These are phyloP conservation scores for Anoplophora glabripennis DNA, from an alignment of 1,140 invertebrate genomes.

Conservation along the genomic window DNA sequence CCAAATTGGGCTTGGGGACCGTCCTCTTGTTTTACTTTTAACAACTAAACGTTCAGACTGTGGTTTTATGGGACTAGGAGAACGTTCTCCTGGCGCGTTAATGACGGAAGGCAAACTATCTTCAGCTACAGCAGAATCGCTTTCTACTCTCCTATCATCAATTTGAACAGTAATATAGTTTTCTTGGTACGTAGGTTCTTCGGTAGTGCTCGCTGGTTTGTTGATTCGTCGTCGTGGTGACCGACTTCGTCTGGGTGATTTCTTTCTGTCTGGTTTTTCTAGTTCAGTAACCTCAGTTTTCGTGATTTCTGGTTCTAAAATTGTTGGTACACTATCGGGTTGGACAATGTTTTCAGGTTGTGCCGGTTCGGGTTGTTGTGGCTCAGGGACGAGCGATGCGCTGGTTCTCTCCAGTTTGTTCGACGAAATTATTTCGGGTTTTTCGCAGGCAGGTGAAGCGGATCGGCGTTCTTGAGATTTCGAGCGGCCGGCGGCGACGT, in stretches of 20 bases:
- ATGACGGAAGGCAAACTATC: not conserved
- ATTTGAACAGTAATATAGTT: too few relatives aligned
- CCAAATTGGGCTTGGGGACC: constrained; percentile 72
- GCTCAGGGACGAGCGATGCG: constrained; percentile 10
- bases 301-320: not conserved
- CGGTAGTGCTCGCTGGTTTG: constrained; percentile 6
- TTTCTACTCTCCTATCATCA: not conserved
- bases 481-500: constrained; percentile 43
- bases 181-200: too few relatives aligned
- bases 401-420: constrained; percentile 12
- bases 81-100: constrained; percentile 9
- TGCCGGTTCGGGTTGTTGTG: not conserved
- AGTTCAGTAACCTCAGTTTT: not conserved
- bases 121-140: not conserved
- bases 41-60: constrained; percentile 1
- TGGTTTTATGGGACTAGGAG: not conserved
- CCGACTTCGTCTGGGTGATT: constrained; percentile 44
- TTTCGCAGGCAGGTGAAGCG: constrained; percentile 13
- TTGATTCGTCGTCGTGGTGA: constrained; percentile 41
- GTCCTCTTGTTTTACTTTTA: constrained; percentile 39
- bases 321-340: constrained; percentile 8
- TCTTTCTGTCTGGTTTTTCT: constrained; percentile 22
- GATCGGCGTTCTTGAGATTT: constrained; percentile 34
- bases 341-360: not conserved
- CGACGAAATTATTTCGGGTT: constrained; percentile 7